Percentiles rank a stretch among this genome's conserved stretches.
These are phyloP conservation scores for Chrysodeixis includens DNA, from an alignment of 2,888 invertebrate species.

Conservation along the genomic window DNA sequence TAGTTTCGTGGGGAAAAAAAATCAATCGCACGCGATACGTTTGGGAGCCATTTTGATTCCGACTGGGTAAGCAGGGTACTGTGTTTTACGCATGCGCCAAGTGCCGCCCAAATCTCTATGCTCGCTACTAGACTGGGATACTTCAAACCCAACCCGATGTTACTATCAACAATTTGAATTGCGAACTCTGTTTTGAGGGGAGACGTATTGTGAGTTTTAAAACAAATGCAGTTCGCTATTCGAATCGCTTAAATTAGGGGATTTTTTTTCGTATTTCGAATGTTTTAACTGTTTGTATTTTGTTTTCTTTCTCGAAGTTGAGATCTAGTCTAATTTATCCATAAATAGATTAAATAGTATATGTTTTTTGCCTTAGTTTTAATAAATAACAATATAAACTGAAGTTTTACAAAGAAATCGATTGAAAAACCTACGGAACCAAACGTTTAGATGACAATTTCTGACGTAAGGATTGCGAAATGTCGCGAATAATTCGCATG, in stretches of 20 bases:
- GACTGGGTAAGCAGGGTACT: conserved; percentile 70
- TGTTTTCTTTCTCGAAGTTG: background rate
- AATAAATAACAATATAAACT: background rate
- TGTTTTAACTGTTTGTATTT: background rate
- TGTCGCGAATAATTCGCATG: background rate
- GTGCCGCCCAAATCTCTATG: conserved; percentile 70
- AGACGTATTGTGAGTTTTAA: background rate
- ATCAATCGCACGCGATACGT: conserved; percentile 80
- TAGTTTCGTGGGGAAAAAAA: conserved; percentile 79
- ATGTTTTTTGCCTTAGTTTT: background rate
- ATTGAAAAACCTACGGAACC: background rate
- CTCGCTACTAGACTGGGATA: conserved; percentile 39
- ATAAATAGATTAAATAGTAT: background rate
- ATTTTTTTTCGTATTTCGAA: background rate
- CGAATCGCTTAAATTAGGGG: background rate
- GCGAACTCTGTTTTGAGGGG: background rate
- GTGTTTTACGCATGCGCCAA: conserved; percentile 77
- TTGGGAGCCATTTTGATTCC: conserved; percentile 82
- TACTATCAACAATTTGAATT: conserved; percentile 35
- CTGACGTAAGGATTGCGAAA: background rate
- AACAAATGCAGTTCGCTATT: background rate
- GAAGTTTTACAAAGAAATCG: background rate
- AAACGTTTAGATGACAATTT: background rate
- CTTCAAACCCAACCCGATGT: conserved; percentile 43
- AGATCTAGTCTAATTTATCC: background rate